Base-by-base conservation (phyloP, 2,797 vertebrate species). In the Phalloptychus januarius region DNA sequence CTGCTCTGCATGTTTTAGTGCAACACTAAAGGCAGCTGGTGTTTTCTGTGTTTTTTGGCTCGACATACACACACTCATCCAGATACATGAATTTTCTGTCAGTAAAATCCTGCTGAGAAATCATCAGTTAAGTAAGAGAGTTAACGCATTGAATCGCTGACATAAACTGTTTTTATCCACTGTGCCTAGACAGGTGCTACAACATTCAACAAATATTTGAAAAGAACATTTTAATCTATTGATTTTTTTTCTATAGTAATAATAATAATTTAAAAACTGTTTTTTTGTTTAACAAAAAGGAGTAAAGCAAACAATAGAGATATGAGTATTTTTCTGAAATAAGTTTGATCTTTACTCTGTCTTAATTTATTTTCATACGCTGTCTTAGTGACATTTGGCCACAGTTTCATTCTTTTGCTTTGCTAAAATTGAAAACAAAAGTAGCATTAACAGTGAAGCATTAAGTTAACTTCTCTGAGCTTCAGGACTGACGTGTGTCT, bases 1-100 rank as follows among this genome's bases (percentile, higher is more conserved):
- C 56, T 31, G 70, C 71, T 25, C 44, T 58, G 52, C 40, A 61
- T 78, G 70, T 71, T 77, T 58, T 46, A 58, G 33, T 13, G 73
- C 42, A 11, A 42, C 25, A 44, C 38, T 74, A 23, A 15, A 50
- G 2, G 3, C 20, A 3, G 31, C 28, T 38, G 31, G 11, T 12
- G 23, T 72, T 31, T 72, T 25, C 2, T 20, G 15, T 69, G 71
- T 36, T 50, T 18, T 50, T 36, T 50, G 46, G 46, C 33, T 72
- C 31, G 11, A 54, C 25, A 12, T 25, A 52, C 50, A 52, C 50
- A 1, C 50, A 54, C 50, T 4, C 10, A n/a, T 42, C 38, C 38
- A 67, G 23, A 40, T 10, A 12, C 8, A 67, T 67, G 4, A 0
- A 25, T 40, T 67, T 42, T n/a, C 38, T 69, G 23, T 42, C 12